A percentile compares a stretch with the other conserved stretches of the same genome.
These are phyloP conservation scores for Cinclus cinclus DNA, from an alignment of 2,113 vertebrate species.

Conservation along the genomic window DNA sequence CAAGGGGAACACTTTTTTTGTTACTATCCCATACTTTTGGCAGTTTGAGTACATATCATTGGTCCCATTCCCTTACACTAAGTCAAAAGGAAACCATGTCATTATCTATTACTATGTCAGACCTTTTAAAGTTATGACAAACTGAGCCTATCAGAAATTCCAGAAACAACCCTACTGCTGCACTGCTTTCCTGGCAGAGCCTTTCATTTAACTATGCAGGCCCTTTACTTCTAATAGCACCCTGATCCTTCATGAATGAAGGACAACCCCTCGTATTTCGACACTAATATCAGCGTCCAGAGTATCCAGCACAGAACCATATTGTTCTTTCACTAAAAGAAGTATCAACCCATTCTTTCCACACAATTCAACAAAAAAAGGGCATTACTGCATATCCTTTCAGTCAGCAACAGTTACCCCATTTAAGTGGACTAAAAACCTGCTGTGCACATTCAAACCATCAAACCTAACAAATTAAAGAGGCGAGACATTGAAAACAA, in stretches of 20 bases:
- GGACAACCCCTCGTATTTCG: not conserved
- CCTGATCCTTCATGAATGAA: not conserved
- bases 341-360: not conserved
- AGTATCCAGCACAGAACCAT: not conserved
- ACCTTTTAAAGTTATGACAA: not conserved
- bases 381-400: not conserved
- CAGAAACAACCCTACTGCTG: not conserved
- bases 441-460: not conserved
- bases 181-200: not conserved
- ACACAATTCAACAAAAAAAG: not conserved
- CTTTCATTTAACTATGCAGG: not conserved
- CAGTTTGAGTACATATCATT: not conserved
- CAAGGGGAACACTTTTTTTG: not conserved
- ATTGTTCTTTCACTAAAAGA: not conserved
- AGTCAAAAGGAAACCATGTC: not conserved
- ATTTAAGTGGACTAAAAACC: not conserved
- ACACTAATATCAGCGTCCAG: not conserved
- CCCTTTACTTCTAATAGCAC: not conserved
- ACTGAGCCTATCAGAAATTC: not conserved
- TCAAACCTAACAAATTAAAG: not conserved
- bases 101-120: rapidly evolving
- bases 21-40: not conserved
- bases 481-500: not conserved
- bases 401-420: not conserved
- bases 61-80: not conserved